Conservation (phyloP, 2,113 vertebrate species). For the Apteryx mantelli region DNA sequence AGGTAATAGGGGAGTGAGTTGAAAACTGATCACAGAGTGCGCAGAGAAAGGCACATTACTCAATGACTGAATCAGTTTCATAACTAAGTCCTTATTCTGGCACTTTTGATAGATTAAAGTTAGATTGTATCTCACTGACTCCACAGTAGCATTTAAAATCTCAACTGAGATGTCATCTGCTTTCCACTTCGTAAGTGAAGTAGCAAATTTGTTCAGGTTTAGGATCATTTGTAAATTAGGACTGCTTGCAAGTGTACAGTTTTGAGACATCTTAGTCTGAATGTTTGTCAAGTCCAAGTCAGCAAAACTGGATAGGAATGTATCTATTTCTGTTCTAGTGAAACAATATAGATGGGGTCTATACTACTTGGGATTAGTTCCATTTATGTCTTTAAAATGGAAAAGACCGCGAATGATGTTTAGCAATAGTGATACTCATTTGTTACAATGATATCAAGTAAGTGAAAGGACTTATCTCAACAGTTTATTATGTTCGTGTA, state of each 20-base stretch:
- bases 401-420: neutral
- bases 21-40: neutral
- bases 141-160: neutral
- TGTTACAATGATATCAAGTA: neutral
- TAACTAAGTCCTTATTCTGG: neutral
- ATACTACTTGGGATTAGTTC: neutral
- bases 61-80: neutral
- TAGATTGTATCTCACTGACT: neutral
- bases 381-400: neutral
- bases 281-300: neutral
- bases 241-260: neutral
- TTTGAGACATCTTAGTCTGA: fast-evolving
- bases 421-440: neutral
- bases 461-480: neutral
- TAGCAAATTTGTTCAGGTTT: neutral
- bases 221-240: neutral
- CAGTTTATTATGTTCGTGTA: neutral
- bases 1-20: neutral
- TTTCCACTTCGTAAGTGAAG: neutral
- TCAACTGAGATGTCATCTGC: neutral
- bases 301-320: neutral
- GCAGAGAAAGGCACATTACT: neutral
- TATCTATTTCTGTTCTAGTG: too few relatives aligned
- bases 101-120: neutral
- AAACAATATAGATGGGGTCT: neutral